A percentile compares a stretch with the other conserved stretches of the same genome.
Conservation (phyloP, 2,888 invertebrate species). For the Sphaerophoria rueppellii region DNA sequence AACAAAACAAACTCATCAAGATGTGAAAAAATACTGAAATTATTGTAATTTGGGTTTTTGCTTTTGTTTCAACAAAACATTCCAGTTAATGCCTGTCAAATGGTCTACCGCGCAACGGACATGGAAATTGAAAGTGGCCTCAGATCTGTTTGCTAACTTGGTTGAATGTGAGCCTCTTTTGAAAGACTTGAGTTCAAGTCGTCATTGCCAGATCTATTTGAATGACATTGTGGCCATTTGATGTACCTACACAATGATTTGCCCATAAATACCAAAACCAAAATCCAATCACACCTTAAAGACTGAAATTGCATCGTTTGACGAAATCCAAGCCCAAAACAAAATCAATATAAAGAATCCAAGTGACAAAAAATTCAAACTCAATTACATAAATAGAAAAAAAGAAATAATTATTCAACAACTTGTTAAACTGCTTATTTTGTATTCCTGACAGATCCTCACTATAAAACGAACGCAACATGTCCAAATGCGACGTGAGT, state of each 20-base stretch:
- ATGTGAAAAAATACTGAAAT: no score
- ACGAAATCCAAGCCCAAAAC: neutral
- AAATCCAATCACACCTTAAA: conserved; percentile 3
- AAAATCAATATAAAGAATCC: neutral
- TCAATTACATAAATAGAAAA: conserved; percentile 15
- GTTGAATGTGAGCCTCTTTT: no score
- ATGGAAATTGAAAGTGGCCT: no score
- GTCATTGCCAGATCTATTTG: no score
- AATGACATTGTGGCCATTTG: no score
- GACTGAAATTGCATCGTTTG: conserved; percentile 16
- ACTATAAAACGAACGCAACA: neutral
- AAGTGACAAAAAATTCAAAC: conserved; percentile 20
- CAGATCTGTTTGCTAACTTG: no score
- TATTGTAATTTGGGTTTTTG: no score
- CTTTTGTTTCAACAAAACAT: no score
- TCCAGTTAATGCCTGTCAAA: no score
- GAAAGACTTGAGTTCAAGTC: no score
- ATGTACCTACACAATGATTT: neutral
- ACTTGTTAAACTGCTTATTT: conserved; percentile 26
- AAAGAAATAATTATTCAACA: conserved; percentile 14
- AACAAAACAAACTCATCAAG: no score
- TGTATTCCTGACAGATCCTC: conserved; percentile 36
- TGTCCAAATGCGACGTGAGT: conserved; percentile 8
- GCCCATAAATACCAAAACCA: neutral
- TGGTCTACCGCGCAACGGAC: no score